Evolutionary conservation across 2,797 vertebrate genomes (phyloP), one percentile per base, ranked within the genome.

Genomic region (Lepilemur ruficaudatus): DNA sequence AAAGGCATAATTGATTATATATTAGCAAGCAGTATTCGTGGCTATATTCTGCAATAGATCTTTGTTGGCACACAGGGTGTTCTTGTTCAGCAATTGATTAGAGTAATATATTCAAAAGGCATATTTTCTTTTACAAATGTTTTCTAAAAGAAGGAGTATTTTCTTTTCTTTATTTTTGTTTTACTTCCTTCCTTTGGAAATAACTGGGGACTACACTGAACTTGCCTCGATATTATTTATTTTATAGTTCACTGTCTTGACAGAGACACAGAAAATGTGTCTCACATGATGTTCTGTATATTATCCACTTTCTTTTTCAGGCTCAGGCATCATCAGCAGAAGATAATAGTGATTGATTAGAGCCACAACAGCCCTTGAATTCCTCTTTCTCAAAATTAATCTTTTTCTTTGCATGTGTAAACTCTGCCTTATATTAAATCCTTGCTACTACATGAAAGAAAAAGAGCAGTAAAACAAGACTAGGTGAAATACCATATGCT

Each of bases 301-400:
- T 78, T 82, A 65, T 59, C 55, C 30, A 50, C 13, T 93, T 96
- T 92, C 35, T 83, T 73, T 96, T 96, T 78, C 72, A 92, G 91
- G 65, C 10, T 96, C 23, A 90, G 35, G n/a, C 38, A 11, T 86
- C 90, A 97, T 86, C 90, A 97, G 65, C 23, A 95, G 46, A 78
- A 97, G 52, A 75, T 11, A 48, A 23, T 20, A 97, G 57, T 95
- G 87, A 96, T 43, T 97, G 86, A 97, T 81, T 92, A 65, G 25
- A 97, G 81, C 85, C 41, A 81, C 20, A 65, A 30, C 69, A 59
- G 22, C 25, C 52, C 52, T 84, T 90, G 92, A 93, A 67, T 95
- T 97, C 57, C 41, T 96, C 65, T 96, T 73, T 43, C 5, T 55
- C 52, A 97, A 96, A 98, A 98, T 96, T 92, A 92, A 95, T 98